Percentiles rank a stretch among this genome's conserved stretches.
Conservation (phyloP, 1,140 invertebrate species). For the Lerema accius region DNA sequence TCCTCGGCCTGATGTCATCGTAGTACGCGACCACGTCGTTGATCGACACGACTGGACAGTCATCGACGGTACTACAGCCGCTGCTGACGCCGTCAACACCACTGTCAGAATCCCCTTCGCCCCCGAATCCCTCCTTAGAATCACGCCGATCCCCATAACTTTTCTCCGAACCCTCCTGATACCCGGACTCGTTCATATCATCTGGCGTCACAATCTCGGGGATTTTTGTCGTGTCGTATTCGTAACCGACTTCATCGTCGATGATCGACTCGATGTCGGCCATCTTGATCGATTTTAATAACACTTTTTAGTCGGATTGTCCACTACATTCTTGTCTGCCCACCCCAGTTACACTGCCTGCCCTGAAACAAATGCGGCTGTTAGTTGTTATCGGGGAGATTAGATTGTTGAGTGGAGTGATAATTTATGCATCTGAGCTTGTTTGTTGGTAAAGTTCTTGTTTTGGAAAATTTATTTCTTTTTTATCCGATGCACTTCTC, state of each 20-base stretch:
- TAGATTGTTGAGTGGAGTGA: not conserved
- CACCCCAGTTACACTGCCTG: constrained; percentile 50
- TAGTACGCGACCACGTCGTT: constrained; percentile 81
- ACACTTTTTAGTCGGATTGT: constrained; percentile 45
- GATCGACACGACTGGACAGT: constrained; percentile 80
- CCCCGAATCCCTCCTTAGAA: constrained; percentile 71
- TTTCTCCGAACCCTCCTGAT: constrained; percentile 71
- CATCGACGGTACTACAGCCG: constrained; percentile 70
- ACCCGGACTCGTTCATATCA: constrained; percentile 75
- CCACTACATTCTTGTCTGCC: constrained; percentile 71
- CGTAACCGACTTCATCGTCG: constrained; percentile 70
- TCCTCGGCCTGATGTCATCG: constrained; percentile 70
- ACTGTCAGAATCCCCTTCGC: constrained; percentile 71
- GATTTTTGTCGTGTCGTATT: constrained; percentile 69
- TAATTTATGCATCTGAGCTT: not conserved
- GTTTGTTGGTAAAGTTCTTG: not conserved
- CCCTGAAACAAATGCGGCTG: constrained; percentile 54
- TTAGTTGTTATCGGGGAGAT: not conserved
- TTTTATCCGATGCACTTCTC: too few relatives aligned
- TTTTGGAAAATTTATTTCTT: too few relatives aligned
- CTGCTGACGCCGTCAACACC: constrained; percentile 74
- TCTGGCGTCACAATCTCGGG: constrained; percentile 73
- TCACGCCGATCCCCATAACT: constrained; percentile 70
- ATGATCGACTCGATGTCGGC: constrained; percentile 57
- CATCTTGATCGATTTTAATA: constrained; percentile 49